phyloP scores from a whole-genome alignment of 2,888 invertebrate genomes.

The Ctena decussata region DNA sequence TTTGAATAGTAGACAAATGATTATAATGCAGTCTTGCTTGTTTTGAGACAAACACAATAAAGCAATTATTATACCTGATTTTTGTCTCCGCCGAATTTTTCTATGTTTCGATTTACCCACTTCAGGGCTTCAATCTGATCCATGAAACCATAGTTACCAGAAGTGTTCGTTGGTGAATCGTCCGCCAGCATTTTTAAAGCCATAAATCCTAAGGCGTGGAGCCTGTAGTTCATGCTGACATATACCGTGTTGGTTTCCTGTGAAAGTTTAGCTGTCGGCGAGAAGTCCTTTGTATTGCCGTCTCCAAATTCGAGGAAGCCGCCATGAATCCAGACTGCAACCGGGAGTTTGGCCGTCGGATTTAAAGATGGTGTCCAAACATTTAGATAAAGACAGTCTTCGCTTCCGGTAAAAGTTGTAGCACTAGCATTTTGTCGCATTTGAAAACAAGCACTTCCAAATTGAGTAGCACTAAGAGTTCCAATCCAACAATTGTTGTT shows the following conservation, averaged over 20 bases:
- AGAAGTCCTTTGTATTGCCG: slow-evolving; percentile 64
- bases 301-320: slow-evolving; percentile 71
- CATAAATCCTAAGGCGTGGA: slow-evolving; percentile 92
- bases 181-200: slow-evolving; percentile 87
- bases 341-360: slow-evolving; percentile 69
- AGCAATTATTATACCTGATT: slow-evolving; percentile 52
- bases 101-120: slow-evolving; percentile 75
- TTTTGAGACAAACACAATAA: no score
- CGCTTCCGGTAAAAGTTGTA: slow-evolving; percentile 59
- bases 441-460: slow-evolving; percentile 65
- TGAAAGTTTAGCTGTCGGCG: slow-evolving; percentile 92
- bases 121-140: slow-evolving; percentile 69
- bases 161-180: slow-evolving; percentile 42
- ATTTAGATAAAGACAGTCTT: slow-evolving; percentile 82
- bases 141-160: slow-evolving; percentile 79
- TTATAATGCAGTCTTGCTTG: no score
- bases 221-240: slow-evolving; percentile 94
- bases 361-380: slow-evolving; percentile 82
- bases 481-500: slow-evolving; percentile 71
- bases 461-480: slow-evolving; percentile 45
- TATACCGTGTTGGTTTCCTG: slow-evolving; percentile 93
- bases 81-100: slow-evolving; percentile 76
- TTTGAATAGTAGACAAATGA: no score
- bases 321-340: slow-evolving; percentile 84
- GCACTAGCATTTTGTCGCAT: background rate